Percentiles rank a stretch among this genome's conserved stretches.
Conservation (phyloP, 2,113 vertebrate species). For the Caloenas nicobarica region DNA sequence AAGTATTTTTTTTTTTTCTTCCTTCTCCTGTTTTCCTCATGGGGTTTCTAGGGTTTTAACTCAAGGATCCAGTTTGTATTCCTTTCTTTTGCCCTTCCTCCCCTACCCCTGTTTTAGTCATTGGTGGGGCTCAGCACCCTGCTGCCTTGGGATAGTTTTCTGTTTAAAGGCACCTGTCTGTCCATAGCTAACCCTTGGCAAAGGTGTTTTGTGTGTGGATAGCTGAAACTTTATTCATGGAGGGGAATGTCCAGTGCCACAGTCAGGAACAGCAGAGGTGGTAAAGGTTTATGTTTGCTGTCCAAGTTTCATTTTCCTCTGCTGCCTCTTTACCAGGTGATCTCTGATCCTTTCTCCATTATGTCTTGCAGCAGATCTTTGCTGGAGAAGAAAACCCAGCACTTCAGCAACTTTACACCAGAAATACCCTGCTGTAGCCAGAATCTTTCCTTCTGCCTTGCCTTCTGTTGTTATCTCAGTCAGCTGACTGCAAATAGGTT, state of each 20-base stretch:
- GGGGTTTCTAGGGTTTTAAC: not conserved
- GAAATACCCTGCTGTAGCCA: not conserved
- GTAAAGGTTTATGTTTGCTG: not conserved
- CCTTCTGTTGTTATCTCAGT: not conserved
- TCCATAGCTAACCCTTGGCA: not conserved
- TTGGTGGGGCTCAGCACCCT: not conserved
- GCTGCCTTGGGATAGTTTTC: not conserved
- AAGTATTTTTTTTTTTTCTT: not conserved
- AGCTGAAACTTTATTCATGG: not conserved
- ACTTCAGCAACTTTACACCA: not conserved
- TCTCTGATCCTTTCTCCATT: not conserved
- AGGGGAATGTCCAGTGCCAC: conserved; percentile 5
- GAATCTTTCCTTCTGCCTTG: not conserved
- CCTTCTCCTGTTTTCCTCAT: not conserved
- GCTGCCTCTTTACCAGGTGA: not conserved
- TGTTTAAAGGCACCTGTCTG: not conserved
- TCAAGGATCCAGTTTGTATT: not conserved
- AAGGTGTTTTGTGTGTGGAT: not conserved
- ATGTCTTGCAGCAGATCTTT: not conserved
- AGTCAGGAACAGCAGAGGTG: not conserved
- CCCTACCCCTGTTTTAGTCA: not conserved
- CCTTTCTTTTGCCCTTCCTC: not conserved
- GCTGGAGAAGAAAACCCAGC: not conserved
- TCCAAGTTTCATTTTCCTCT: not conserved
- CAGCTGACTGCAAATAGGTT: not conserved